Percentiles rank a stretch among this genome's conserved stretches.
These are phyloP conservation scores for Microcebus griseorufus DNA, from an alignment of 2,113 vertebrate genomes.

Conservation along the genomic window DNA sequence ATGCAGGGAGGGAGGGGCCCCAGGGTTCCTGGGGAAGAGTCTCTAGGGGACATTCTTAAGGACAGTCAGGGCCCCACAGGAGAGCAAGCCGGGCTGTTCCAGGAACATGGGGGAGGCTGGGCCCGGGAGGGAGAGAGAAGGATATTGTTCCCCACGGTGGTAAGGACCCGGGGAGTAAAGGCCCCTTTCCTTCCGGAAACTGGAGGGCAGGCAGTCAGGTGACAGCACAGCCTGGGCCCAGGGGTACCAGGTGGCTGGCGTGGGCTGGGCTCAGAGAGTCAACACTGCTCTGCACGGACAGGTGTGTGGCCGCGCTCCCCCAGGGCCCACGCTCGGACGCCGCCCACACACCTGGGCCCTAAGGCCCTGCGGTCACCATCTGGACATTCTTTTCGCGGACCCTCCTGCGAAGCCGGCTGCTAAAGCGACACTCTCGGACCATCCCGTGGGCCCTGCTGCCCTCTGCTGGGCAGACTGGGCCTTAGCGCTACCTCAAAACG, in stretches of 20 bases:
- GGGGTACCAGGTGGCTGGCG: rapidly evolving
- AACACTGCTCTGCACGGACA: too few species aligned
- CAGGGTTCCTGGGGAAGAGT: background rate
- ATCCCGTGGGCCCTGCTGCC: background rate
- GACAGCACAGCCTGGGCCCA: too few species aligned
- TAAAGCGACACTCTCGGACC: rapidly evolving
- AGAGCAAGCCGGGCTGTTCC: background rate
- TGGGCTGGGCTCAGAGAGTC: background rate
- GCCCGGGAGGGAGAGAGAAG: background rate
- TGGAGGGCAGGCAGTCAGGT: background rate
- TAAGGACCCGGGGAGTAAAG: background rate
- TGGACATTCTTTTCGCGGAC: rapidly evolving
- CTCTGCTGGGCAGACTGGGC: constrained; percentile 57
- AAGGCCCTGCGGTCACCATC: background rate
- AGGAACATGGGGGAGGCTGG: background rate
- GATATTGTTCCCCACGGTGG: too few species aligned
- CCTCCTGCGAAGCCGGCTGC: background rate
- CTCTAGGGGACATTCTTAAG: too few species aligned
- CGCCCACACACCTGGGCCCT: background rate
- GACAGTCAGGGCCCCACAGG: background rate
- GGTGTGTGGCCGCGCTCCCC: background rate
- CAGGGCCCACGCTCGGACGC: background rate
- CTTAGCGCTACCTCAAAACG: background rate
- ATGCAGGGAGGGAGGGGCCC: background rate
- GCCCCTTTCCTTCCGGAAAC: background rate